Conservation (phyloP, 2,888 invertebrate species). For the Tinea semifulvella region DNA sequence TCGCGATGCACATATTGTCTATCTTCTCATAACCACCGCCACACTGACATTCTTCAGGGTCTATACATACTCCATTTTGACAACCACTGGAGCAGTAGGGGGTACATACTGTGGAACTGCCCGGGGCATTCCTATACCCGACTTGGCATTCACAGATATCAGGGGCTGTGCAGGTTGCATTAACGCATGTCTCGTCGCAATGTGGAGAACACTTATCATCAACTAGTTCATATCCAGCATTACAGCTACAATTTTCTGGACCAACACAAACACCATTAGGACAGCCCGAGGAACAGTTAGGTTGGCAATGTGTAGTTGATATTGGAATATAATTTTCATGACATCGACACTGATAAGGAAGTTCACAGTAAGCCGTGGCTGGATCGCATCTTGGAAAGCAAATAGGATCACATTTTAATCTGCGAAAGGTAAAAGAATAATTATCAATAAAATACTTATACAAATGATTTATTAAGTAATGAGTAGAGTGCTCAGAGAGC, state of each 20-base stretch:
- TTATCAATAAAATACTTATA: slow-evolving; percentile 16
- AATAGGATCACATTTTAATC: not conserved
- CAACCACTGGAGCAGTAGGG: slow-evolving; percentile 24
- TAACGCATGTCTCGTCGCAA: not conserved
- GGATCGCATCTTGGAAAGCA: slow-evolving; percentile 22
- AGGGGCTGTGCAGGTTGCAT: slow-evolving; percentile 32
- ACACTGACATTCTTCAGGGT: slow-evolving; percentile 24
- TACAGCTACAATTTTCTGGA: slow-evolving; percentile 29
- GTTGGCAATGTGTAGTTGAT: slow-evolving; percentile 15
- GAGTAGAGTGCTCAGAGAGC: no score
- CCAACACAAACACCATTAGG: slow-evolving; percentile 27
- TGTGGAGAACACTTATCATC: not conserved
- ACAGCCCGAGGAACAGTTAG: slow-evolving; percentile 27
- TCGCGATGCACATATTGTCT: slow-evolving; percentile 21
- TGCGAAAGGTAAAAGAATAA: slow-evolving; percentile 14
- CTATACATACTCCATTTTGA: slow-evolving; percentile 23
- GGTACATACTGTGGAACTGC: slow-evolving; percentile 17
- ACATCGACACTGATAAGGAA: slow-evolving; percentile 24
- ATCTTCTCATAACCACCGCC: slow-evolving; percentile 18
- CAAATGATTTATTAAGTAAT: no score
- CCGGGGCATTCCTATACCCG: slow-evolving; percentile 33
- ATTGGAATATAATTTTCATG: slow-evolving; percentile 18
- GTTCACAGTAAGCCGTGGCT: slow-evolving; percentile 23
- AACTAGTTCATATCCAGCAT: slow-evolving; percentile 27
- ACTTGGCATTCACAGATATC: slow-evolving; percentile 49